phyloP scores from a whole-genome alignment of 2,888 invertebrate genomes.

The Drosophila rubida region DNA sequence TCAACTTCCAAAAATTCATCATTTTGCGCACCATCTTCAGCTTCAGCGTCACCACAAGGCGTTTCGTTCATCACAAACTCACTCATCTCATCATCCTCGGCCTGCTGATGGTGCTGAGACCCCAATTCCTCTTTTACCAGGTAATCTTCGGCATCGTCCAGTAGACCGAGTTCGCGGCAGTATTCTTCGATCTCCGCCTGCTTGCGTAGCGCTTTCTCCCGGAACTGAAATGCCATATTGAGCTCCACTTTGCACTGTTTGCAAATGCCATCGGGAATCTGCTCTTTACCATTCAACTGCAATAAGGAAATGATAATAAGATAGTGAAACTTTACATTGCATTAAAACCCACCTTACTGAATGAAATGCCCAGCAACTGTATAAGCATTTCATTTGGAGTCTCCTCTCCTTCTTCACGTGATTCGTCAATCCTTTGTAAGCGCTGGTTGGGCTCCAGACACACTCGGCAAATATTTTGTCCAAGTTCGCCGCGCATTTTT shows the following conservation, averaged over 20 bases:
- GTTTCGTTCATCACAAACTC: slow-evolving; percentile 55
- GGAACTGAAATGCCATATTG: slow-evolving; percentile 82
- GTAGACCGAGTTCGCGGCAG: slow-evolving; percentile 61
- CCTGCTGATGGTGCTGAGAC: slow-evolving; percentile 39
- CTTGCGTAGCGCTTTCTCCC: slow-evolving; percentile 77
- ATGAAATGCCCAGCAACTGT: slow-evolving; percentile 73
- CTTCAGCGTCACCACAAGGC: slow-evolving; percentile 17
- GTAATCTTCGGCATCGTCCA: slow-evolving; percentile 58
- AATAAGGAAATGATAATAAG: neutral
- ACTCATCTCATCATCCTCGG: slow-evolving; percentile 57
- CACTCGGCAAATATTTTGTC: slow-evolving; percentile 77
- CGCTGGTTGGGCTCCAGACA: slow-evolving; percentile 77
- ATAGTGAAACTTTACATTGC: neutral
- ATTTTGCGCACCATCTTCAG: slow-evolving; percentile 32
- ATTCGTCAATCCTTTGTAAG: slow-evolving; percentile 76
- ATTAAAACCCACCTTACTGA: slow-evolving; percentile 63
- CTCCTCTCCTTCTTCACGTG: slow-evolving; percentile 78
- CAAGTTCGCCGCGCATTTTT: slow-evolving; percentile 76
- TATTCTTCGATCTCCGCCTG: slow-evolving; percentile 76
- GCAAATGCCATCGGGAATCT: slow-evolving; percentile 80
- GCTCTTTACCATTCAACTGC: slow-evolving; percentile 64
- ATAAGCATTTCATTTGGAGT: slow-evolving; percentile 81
- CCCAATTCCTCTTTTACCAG: slow-evolving; percentile 65
- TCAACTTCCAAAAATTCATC: slow-evolving; percentile 66
- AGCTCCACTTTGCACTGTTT: slow-evolving; percentile 80